Evolutionary conservation across 2,888 invertebrate genomes (phyloP).

Genomic region (Emmelina monodactyla): DNA sequence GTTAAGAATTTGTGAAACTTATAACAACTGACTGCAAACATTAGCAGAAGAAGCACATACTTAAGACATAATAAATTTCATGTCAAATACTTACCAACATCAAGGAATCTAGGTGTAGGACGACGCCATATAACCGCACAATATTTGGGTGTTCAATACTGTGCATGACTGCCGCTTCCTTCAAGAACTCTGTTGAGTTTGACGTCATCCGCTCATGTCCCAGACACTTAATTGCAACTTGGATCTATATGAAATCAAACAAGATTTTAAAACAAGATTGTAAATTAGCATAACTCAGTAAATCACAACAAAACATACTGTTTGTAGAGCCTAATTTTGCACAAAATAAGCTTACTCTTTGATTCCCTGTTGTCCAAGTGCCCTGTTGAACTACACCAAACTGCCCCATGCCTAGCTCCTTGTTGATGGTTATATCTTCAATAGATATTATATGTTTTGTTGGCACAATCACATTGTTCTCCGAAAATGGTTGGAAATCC

Average conservation of each 20-base stretch:
- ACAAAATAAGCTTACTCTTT: slow-evolving; percentile 76
- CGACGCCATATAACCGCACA: slow-evolving; percentile 96
- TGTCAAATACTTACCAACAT: slow-evolving; percentile 73
- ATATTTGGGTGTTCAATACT: slow-evolving; percentile 97
- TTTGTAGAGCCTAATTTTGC: too few relatives aligned
- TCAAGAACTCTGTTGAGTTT: slow-evolving; percentile 95
- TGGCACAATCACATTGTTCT: slow-evolving; percentile 67
- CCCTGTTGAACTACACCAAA: slow-evolving; percentile 99
- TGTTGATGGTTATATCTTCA: slow-evolving; percentile 91
- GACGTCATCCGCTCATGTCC: slow-evolving; percentile 95
- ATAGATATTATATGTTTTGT: slow-evolving; percentile 91
- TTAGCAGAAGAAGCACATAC: too few relatives aligned
- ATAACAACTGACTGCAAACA: too few relatives aligned
- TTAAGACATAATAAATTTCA: too few relatives aligned
- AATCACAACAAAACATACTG: too few relatives aligned
- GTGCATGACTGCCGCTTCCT: slow-evolving; percentile 99
- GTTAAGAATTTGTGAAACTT: too few relatives aligned
- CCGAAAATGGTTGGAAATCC: slow-evolving; percentile 35
- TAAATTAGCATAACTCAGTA: too few relatives aligned
- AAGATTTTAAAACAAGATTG: too few relatives aligned
- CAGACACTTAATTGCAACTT: slow-evolving; percentile 97
- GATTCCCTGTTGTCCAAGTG: slow-evolving; percentile 94
- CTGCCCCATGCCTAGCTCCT: slow-evolving; percentile 95
- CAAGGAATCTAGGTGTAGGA: slow-evolving; percentile 87
- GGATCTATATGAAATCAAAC: slow-evolving; percentile 71